Percentiles rank a stretch among this genome's conserved stretches.
Evolutionary conservation across 2,113 vertebrate species (phyloP).

Genomic region (Poeciliopsis turrubarensis): DNA sequence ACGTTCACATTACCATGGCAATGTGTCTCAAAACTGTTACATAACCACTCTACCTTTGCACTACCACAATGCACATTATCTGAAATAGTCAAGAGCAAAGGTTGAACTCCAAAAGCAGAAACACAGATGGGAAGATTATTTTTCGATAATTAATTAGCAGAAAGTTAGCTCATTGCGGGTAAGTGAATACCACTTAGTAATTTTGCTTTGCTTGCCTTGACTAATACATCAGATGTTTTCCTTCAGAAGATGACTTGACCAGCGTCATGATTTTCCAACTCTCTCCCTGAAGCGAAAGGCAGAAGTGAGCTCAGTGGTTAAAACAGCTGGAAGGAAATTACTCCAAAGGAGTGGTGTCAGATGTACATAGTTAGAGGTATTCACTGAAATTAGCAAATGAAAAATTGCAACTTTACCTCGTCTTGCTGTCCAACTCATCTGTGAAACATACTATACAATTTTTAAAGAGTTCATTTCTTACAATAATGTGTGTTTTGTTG

Average conservation of each 20-base stretch:
- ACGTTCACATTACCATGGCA: background rate
- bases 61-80: background rate
- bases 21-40: background rate
- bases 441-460: no score
- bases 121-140: background rate
- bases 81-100: background rate
- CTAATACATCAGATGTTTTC: background rate
- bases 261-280: background rate
- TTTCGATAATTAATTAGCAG: background rate
- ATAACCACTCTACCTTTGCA: background rate
- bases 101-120: background rate
- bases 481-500: background rate
- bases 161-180: background rate
- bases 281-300: background rate
- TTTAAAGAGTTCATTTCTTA: background rate
- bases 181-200: background rate
- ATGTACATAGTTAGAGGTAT: background rate
- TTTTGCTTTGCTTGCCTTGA: background rate
- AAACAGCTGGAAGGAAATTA: background rate
- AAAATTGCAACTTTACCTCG: background rate
- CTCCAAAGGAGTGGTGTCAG: no score
- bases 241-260: background rate
- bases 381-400: background rate
- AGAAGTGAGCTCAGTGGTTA: background rate
- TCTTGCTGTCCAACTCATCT: no score